phyloP scores from a whole-genome alignment of 2,797 vertebrate species.

The Argyrosomus regius region DNA sequence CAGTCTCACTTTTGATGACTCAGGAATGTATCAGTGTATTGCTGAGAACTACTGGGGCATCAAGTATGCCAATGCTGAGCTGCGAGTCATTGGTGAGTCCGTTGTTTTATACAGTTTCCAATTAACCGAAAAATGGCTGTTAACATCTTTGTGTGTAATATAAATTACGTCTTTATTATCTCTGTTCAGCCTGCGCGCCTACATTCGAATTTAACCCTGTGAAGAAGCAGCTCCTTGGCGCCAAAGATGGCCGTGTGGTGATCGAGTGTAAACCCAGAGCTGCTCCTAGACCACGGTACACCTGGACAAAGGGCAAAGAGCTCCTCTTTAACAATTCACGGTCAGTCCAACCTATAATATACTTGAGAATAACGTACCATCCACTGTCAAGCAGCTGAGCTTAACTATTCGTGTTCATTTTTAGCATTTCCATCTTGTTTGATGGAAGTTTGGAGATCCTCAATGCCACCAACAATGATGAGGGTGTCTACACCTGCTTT shows the following conservation, averaged over 20 bases:
- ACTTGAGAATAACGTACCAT: neutral
- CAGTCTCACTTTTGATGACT: slow-evolving; percentile 92
- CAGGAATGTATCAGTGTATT: slow-evolving; percentile 98
- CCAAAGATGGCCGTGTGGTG: slow-evolving; percentile 91
- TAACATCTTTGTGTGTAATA: neutral
- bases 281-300: slow-evolving; percentile 93
- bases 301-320: slow-evolving; percentile 96
- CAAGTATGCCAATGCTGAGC: slow-evolving; percentile 96
- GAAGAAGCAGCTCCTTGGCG: slow-evolving; percentile 94
- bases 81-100: slow-evolving; percentile 92
- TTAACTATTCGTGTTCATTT: neutral
- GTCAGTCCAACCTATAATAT: slow-evolving; percentile 71
- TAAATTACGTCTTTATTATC: slow-evolving; percentile 15
- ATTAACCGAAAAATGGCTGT: neutral
- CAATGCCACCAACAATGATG: slow-evolving; percentile 92
- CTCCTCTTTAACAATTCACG: slow-evolving; percentile 92
- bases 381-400: neutral
- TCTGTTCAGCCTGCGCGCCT: slow-evolving; percentile 90
- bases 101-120: neutral
- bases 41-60: slow-evolving; percentile 94
- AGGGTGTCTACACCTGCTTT: slow-evolving; percentile 93
- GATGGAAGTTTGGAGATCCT: slow-evolving; percentile 96
- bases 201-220: slow-evolving; percentile 96
- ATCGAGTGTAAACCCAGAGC: slow-evolving; percentile 97
- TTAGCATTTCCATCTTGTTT: slow-evolving; percentile 91